These are phyloP conservation scores for Knipowitschia caucasica DNA, from an alignment of 2,797 vertebrate genomes.

Conservation along the genomic window DNA sequence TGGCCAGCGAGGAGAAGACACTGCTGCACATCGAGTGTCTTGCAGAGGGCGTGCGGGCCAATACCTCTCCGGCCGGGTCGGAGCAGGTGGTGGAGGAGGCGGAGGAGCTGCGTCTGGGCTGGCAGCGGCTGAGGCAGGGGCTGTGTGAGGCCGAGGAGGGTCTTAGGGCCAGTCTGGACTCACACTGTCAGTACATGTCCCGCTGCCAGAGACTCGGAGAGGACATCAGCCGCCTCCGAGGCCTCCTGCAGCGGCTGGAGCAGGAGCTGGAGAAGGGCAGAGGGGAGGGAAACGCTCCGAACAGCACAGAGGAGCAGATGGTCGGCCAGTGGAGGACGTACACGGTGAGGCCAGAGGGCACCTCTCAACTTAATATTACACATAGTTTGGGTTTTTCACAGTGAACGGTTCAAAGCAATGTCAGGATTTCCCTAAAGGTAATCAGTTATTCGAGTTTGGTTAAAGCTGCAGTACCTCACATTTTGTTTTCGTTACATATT, in stretches of 20 bases:
- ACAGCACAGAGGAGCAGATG: constrained; percentile 80
- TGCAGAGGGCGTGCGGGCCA: constrained; percentile 70
- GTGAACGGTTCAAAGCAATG: neutral
- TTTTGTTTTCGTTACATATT: too few relatives aligned
- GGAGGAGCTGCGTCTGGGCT: constrained; percentile 77
- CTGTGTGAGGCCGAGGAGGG: constrained; percentile 71
- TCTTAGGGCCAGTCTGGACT: constrained; percentile 69
- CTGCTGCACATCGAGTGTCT: constrained; percentile 76
- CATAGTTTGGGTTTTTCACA: neutral
- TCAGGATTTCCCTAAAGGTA: neutral
- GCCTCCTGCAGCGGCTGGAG: constrained; percentile 72
- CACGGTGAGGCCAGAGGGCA: constrained; percentile 69
- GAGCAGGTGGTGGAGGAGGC: constrained; percentile 78
- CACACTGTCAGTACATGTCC: constrained; percentile 72
- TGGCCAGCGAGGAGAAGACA: constrained; percentile 77
- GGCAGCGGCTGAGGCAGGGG: constrained; percentile 77
- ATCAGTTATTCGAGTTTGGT: neutral
- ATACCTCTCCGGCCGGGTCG: constrained; percentile 85
- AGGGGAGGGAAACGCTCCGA: constrained; percentile 22
- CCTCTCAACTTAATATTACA: neutral
- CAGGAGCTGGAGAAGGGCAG: constrained; percentile 63
- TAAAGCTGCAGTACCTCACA: too few relatives aligned
- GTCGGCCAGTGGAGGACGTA: constrained; percentile 81
- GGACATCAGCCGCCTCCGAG: constrained; percentile 71
- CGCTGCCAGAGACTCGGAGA: constrained; percentile 71